Evolutionary conservation across 2,113 vertebrate genomes (phyloP).

Genomic region (Gracilinanus agilis): DNA sequence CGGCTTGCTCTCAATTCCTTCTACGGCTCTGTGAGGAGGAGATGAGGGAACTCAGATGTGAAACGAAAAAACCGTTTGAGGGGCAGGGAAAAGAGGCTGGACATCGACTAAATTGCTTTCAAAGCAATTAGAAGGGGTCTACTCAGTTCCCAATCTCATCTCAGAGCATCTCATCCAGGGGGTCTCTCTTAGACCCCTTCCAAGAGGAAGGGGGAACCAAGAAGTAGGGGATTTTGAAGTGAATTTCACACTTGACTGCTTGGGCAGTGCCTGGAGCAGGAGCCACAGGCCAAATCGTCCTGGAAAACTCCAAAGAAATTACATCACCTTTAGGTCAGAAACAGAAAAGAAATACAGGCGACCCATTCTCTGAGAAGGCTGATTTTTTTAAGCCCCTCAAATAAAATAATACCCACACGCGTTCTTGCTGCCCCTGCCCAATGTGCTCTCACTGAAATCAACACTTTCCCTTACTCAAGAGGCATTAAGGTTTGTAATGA

Average conservation of each 20-base stretch:
- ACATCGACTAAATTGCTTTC: constrained; percentile 44
- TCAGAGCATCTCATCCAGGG: constrained; percentile 13
- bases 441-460: neutral
- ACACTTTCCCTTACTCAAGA: neutral
- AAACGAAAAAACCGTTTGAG: constrained; percentile 57
- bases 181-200: neutral
- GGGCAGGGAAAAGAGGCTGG: neutral
- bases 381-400: neutral
- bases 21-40: constrained; percentile 42
- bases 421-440: neutral
- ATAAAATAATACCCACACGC: neutral
- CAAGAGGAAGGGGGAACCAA: constrained; percentile 17
- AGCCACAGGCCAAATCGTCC: neutral
- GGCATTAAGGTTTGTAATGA: neutral
- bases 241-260: neutral
- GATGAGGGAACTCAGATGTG: constrained; percentile 31
- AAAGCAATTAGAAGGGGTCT: constrained; percentile 23
- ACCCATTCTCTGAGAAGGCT: constrained; percentile 4
- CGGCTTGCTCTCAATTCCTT: constrained; percentile 66
- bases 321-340: neutral
- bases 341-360: neutral
- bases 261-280: accelerated
- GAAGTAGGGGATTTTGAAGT: accelerated
- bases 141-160: neutral
- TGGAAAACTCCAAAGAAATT: neutral